Evolutionary conservation across 53 echinoderm and acorn worm genomes (phyloP), one percentile per base, ranked within the genome.

Genomic region (Actinopyga echinites): DNA sequence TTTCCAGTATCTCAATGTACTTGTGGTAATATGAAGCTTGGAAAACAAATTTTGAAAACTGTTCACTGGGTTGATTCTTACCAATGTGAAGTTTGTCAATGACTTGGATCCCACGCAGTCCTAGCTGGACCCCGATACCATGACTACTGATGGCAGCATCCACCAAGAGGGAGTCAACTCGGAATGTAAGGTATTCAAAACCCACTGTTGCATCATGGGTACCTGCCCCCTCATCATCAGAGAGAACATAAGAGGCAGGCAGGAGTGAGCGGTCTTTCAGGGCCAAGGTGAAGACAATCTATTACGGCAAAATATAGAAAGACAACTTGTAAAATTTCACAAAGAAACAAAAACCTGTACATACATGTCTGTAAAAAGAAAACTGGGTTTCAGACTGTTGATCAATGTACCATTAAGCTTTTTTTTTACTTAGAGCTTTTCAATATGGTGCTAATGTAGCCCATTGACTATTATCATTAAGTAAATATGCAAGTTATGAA

Each of bases 1-100:
- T 13, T 49, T 1, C 17, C 12, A 49, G 17, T 49, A 17, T 0
- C 13, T 13, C 49, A 15, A 49, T 49, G 3, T 3, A 49, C 49
- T 2, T 0, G 8, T 49, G 49, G 0, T 40, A 40, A 8, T 17
- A 15, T 49, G 3, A 49, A 49, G 17, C 17, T 49, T 49, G 49
- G 49, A 0, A 49, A 15, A 49, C 1, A 49, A 40, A 1, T 49
- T 49, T 13, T 17, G 17, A 0, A 49, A 13, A 49, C 13, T 10
- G 17, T 0, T 1, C 13, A 3, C 49, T 49, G 13, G 49, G 7
- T 49, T 6, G 0, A 31, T 32, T 28, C 97, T 88, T 58, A 96
- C 97, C 93, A 67, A 91, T 85, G 66, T 96, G 97, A 34, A 96
- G 88, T 65, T 96, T 96, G 56, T 96, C 97, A 65, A 96, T 90